Conservation (phyloP, 2,797 vertebrate genomes). For the Rhabdophis nuchalis region DNA sequence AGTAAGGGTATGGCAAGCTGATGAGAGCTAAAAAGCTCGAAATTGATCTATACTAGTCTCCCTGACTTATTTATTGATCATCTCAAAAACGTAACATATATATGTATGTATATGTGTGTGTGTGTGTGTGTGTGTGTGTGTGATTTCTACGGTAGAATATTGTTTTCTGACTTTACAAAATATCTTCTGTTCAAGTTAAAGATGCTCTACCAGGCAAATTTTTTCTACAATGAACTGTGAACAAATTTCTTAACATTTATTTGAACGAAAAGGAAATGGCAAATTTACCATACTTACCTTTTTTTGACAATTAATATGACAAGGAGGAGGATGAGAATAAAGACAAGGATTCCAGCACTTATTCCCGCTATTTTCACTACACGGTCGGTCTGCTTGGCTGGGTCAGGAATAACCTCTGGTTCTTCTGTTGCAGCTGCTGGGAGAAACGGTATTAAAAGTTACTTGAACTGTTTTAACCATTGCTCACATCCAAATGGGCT, state of each 20-base stretch:
- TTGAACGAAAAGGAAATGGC: background rate
- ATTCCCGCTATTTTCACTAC: slow-evolving; percentile 98
- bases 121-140: too few relatives aligned
- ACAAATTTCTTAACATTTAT: slow-evolving; percentile 6
- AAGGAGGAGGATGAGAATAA: slow-evolving; percentile 92
- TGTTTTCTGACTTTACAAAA: background rate
- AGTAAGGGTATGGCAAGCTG: too few relatives aligned
- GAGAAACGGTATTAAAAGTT: slow-evolving; percentile 59
- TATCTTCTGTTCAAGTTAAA: background rate
- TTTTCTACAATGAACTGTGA: slow-evolving; percentile 13
- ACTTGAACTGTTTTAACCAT: slow-evolving; percentile 48
- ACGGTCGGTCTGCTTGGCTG: slow-evolving; percentile 93
- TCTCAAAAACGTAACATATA: too few relatives aligned
- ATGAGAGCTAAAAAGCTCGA: too few relatives aligned
- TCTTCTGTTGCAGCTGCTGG: slow-evolving; percentile 92
- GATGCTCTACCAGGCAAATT: slow-evolving; percentile 7
- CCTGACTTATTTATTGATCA: too few relatives aligned
- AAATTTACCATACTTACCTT: slow-evolving; percentile 78
- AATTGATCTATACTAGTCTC: too few relatives aligned
- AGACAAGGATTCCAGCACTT: slow-evolving; percentile 92
- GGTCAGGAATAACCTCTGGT: slow-evolving; percentile 95
- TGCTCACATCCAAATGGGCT: background rate
- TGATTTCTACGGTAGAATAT: background rate
- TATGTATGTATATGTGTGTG: too few relatives aligned
- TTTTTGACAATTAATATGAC: slow-evolving; percentile 95